Evolutionary conservation across 2,888 invertebrate genomes (phyloP).

Genomic region (Danaus chrysippus): DNA sequence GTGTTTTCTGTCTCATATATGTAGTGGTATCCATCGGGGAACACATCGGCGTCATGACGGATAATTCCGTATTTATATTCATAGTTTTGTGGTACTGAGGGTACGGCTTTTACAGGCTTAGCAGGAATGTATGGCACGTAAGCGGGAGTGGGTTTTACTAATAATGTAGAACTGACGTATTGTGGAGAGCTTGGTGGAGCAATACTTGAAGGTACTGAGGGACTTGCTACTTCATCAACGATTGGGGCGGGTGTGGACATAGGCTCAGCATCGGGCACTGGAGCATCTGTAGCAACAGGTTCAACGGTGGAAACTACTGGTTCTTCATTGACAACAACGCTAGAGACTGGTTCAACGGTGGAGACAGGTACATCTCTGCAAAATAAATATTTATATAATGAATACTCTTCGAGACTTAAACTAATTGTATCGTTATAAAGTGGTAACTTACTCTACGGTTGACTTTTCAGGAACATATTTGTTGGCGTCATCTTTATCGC

Average conservation of each 20-base stretch:
- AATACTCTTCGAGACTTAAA: neutral
- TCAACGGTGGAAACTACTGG: neutral
- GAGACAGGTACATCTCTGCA: constrained; percentile 6
- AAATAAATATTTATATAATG: neutral
- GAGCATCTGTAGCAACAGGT: constrained; percentile 11
- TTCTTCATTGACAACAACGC: neutral
- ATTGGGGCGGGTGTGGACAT: constrained; percentile 18
- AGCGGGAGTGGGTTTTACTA: constrained; percentile 21
- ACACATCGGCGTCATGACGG: constrained; percentile 57
- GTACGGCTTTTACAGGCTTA: constrained; percentile 11
- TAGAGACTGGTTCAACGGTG: constrained; percentile 1
- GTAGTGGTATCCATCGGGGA: constrained; percentile 66
- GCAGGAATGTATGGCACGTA: constrained; percentile 16
- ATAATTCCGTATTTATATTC: constrained; percentile 68
- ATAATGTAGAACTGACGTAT: constrained; percentile 20
- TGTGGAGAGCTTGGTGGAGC: constrained; percentile 13
- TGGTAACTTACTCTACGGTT: neutral
- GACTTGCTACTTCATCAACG: constrained; percentile 14
- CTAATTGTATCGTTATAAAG: neutral
- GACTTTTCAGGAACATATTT: constrained; percentile 9
- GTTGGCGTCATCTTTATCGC: constrained; percentile 20
- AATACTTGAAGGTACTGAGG: constrained; percentile 21
- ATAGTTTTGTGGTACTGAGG: constrained; percentile 16
- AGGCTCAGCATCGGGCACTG: constrained; percentile 8
- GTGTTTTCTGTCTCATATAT: constrained; percentile 71